Base-by-base conservation (phyloP, 2,113 vertebrate species). In the Tyto alba region DNA sequence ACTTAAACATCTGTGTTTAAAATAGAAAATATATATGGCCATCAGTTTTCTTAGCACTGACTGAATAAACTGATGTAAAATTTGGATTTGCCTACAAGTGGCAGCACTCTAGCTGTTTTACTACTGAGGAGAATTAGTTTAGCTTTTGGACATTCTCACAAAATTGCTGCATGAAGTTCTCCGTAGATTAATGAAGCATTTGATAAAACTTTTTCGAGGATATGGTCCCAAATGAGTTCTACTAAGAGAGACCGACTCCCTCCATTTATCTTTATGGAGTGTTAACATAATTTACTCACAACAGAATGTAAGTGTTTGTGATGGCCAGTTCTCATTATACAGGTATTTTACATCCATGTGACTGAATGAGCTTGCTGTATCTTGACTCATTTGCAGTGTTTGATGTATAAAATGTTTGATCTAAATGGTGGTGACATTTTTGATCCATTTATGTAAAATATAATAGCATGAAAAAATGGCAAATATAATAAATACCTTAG, bases 401-500 rank as follows among this genome's bases (percentile, higher is more conserved):
- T 83, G 45, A 60, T 27, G 13, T 50, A 41, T n/a, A n/a, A 71
- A 76, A 53, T 0, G 1, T 53, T 66, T 55, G 9, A 41, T 75
- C 19, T 73, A 36, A 76, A 55, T 0, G 1, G 7, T 57, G 26
- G 29, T 45, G 82, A 1, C 1, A 1, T 9, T 79, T 79, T 80
- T 87, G 30, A 66, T 89, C 36, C 26, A 11, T 86, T 81, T 73
- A 19, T 73, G 27, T 56, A 30, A 80, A 63, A 59, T 78, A 21
- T 3, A 64, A 56, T 56, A 77, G 16, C 48, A 22, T 52, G 27
- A 14, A 34, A 56, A 83, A 69, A 34, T 47, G 17, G 22, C 11
- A 81, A 26, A 29, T 69, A 16, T 4, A 59, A 59, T 75, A 21
- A 63, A 12, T 36, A 11, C 48, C 43, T 53, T 43, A 34, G 27